Base-by-base conservation (phyloP, 2,113 vertebrate genomes). In the Sylvietta virens region DNA sequence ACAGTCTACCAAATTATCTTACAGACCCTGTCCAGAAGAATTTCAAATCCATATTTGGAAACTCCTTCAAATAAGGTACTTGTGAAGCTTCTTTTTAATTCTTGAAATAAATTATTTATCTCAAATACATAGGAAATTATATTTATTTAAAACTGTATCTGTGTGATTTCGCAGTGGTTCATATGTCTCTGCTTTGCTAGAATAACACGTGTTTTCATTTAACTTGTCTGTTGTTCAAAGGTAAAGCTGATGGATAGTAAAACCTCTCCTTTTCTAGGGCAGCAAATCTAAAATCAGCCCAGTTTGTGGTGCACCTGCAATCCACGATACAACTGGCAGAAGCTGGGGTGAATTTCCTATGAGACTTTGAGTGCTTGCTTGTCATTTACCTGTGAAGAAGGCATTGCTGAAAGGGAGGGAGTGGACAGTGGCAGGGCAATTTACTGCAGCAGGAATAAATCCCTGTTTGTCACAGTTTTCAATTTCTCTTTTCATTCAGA, bases 21-120 rank as follows among this genome's bases (percentile, higher is more conserved):
- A 81, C 92, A 98, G 98, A 97, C 98, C 48, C 81, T 98, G 37
- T 97, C 98, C 23, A 98, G 98, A 97, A 98, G 98, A 96, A 98
- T 98, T 97, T 98, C 98, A 91, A 98, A 98, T 92, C 98, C 98
- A 1, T 98, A 98, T 85, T 94, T 98, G 73, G 98, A 98, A 92
- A 97, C 97, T 45, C 82, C 97, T 79, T 71, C 98, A 92, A 98
- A 96, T 66, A 98, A 98, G 98, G 98, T 98, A 98, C 51, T 44
- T 44, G 23, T 79, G 23, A 81, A 70, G 23, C 26, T 62, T 57
- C 47, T 48, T 94, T 94, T 64, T 39, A 85, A 90, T 86, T 92
- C 22, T 80, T 71, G 28, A 45, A 62, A 67, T 47, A 79, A 85
- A 76, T 67, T 51, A 51, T 76, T 90, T 82, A 44, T 16, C 35